These are phyloP conservation scores for Dryobates pubescens DNA, from an alignment of 2,797 vertebrate species.

Conservation along the genomic window DNA sequence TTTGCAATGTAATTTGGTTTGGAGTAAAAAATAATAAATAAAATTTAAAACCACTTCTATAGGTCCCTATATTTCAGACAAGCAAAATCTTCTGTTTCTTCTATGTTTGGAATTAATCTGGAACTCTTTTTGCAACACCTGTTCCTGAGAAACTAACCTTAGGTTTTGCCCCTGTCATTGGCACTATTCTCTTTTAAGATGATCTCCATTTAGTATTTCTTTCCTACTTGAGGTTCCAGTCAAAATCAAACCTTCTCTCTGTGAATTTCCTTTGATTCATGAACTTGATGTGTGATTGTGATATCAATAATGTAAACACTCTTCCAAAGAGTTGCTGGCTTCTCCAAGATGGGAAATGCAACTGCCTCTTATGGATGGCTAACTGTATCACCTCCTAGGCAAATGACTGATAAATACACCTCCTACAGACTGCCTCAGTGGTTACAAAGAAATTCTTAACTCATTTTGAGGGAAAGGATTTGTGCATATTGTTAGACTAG, in stretches of 20 bases:
- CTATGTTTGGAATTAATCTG: background rate
- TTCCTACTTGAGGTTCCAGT: background rate
- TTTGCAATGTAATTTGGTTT: background rate
- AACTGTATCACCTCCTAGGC: background rate
- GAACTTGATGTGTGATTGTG: background rate
- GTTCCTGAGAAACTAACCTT: background rate
- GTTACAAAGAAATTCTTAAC: background rate
- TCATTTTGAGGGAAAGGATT: background rate
- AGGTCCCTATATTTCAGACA: background rate
- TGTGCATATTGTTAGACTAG: background rate
- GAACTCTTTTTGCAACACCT: background rate
- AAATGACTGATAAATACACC: background rate
- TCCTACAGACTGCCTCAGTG: background rate
- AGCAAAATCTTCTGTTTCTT: background rate
- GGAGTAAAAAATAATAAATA: background rate
- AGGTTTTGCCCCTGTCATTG: background rate
- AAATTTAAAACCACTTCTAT: background rate
- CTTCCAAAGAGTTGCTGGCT: background rate
- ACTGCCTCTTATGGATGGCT: background rate
- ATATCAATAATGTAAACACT: background rate
- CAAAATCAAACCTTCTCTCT: background rate
- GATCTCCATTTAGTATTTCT: background rate
- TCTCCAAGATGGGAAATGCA: background rate
- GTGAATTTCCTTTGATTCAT: background rate
- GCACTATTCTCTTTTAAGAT: background rate